Percentiles rank a stretch among this genome's conserved stretches.
Evolutionary conservation across 2,113 vertebrate genomes (phyloP).

Genomic region (Cheilinus undulatus): DNA sequence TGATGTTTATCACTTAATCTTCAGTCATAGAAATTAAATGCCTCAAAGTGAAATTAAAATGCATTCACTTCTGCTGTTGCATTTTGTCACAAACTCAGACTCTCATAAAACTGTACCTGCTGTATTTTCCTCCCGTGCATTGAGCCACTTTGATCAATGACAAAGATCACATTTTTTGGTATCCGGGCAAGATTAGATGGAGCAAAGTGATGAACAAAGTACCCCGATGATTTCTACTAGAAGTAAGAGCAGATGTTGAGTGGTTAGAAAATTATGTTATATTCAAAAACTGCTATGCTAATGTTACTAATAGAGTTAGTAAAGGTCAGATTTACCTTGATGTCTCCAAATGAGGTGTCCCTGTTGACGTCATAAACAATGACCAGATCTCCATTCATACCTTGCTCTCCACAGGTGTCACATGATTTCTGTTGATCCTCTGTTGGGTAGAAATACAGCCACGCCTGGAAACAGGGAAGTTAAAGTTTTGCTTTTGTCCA

Average conservation of each 20-base stretch:
- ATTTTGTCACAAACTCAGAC: not conserved
- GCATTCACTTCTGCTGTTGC: not conserved
- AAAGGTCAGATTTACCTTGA: conserved; percentile 81
- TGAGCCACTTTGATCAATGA: conserved; percentile 92
- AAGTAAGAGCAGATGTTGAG: conserved; percentile 4
- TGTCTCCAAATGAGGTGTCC: conserved; percentile 80
- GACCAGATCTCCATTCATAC: conserved; percentile 89
- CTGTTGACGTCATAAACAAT: conserved; percentile 91
- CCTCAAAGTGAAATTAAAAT: not conserved
- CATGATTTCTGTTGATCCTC: conserved; percentile 89
- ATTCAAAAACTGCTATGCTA: too few relatives aligned
- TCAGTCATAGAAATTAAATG: not conserved
- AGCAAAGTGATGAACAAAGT: conserved; percentile 96
- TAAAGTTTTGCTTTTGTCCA: not conserved
- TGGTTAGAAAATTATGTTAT: not conserved
- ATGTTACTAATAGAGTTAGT: not conserved
- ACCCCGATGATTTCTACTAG: conserved; percentile 86
- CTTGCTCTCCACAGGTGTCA: conserved; percentile 80
- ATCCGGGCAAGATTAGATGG: conserved; percentile 85
- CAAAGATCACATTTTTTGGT: conserved; percentile 91
- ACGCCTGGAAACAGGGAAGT: conserved; percentile 81
- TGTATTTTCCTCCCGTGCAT: conserved; percentile 88
- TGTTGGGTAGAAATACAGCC: conserved; percentile 88
- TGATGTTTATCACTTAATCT: not conserved
- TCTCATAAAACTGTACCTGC: conserved; percentile 83